phyloP scores from a whole-genome alignment of 2,888 invertebrate genomes.

The Pyrgus malvae region DNA sequence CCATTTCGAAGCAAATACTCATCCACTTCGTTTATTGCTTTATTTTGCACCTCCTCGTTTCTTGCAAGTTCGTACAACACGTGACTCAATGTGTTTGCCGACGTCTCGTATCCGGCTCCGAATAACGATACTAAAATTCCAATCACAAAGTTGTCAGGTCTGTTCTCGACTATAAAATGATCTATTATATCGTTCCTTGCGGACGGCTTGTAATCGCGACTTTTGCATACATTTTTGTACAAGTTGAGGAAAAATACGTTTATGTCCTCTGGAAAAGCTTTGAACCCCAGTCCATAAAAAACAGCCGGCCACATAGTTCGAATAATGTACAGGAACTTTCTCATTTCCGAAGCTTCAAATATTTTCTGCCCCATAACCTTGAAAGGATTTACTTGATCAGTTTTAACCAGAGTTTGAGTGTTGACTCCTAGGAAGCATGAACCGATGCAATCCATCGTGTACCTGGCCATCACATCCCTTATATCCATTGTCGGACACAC shows the following conservation, averaged over 20 bases:
- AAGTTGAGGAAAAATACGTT: conserved; percentile 44
- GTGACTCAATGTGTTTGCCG: conserved; percentile 44
- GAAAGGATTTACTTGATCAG: conserved; percentile 43
- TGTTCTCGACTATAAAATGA: conserved; percentile 27
- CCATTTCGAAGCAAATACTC: conserved; percentile 40
- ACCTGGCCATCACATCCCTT: conserved; percentile 43
- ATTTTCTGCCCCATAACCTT: conserved; percentile 42
- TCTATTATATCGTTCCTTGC: conserved; percentile 52
- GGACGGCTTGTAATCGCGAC: conserved; percentile 43
- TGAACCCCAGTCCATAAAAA: conserved; percentile 50
- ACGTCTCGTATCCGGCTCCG: conserved; percentile 55
- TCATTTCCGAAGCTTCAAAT: conserved; percentile 40
- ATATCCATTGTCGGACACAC: conserved; percentile 39
- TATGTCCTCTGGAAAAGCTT: conserved; percentile 38
- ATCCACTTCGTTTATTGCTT: conserved; percentile 45
- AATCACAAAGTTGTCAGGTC: conserved; percentile 58
- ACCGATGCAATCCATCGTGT: conserved; percentile 54
- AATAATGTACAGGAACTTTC: conserved; percentile 38
- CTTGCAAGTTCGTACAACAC: conserved; percentile 52
- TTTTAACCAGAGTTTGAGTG: conserved; percentile 43
- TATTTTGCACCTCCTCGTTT: conserved; percentile 37
- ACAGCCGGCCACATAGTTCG: conserved; percentile 49
- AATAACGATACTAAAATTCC: conserved; percentile 77
- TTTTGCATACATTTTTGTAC: conserved; percentile 43
- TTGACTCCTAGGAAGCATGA: conserved; percentile 55